Evolutionary conservation across 2,888 invertebrate species (phyloP), one percentile per base, ranked within the genome.

Genomic region (Cataglyphis cursor): DNA sequence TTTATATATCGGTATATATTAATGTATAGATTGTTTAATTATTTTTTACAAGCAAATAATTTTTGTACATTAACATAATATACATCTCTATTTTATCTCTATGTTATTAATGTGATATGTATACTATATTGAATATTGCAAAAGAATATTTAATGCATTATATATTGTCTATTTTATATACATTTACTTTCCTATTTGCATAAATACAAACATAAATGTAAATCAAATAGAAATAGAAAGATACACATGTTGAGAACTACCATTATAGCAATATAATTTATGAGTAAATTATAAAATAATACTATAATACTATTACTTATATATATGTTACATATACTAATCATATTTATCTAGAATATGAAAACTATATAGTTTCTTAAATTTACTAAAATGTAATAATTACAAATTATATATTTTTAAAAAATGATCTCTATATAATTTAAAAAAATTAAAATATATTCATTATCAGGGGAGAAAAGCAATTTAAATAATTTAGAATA

Each of bases 81-180:
- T 35, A 28, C 12, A 48, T n/a, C n/a, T 51, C 5, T 78, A 57
- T 78, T 51, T 38, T 78, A n/a, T n/a, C n/a, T n/a, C n/a, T n/a
- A 21, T 65, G 31, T 35, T 75, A 21, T 41, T 0, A 1, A 59
- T 78, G 41, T 78, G 28, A 76, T 59, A 68, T 59, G 44, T 68
- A 61, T 48, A 78, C 8, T 66, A 64, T 68, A 62, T 48, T 68
- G n/a, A 44, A 59, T 68, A 48, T 82, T 78, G 51, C 62, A 70
- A 68, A 62, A 21, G 4, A 24, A 35, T 1, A 41, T 1, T 70
- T 68, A 38, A 81, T 35, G 57, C 38, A 72, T 61, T 15, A 48
- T 4, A 9, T 44, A 64, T 21, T 62, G 31, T 72, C 31, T 48
- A 1, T 51, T 51, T 51, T 5, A 3, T 75, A 12, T 24, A 5